Percentiles rank a stretch among this genome's conserved stretches.
phyloP scores from a whole-genome alignment of 1,140 invertebrate species.

The Scaptomyza pallida region DNA sequence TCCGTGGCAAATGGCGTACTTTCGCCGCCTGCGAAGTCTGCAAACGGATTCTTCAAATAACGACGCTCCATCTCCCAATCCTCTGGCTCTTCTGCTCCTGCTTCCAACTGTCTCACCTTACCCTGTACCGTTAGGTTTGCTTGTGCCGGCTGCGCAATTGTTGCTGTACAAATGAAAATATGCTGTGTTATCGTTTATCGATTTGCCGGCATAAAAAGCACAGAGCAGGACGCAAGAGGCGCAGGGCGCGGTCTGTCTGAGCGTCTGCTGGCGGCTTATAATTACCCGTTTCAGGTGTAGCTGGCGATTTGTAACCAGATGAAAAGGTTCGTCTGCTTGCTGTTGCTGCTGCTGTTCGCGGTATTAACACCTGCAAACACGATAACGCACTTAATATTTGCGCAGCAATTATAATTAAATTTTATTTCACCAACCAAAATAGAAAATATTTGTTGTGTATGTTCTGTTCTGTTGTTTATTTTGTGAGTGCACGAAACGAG shows the following conservation, averaged over 20 bases:
- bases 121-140: slow-evolving; percentile 13
- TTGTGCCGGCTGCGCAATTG: slow-evolving; percentile 18
- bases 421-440: slow-evolving; percentile 13
- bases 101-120: background rate
- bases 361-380: slow-evolving; percentile 22
- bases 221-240: background rate
- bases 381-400: slow-evolving; percentile 3
- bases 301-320: slow-evolving; percentile 16
- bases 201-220: slow-evolving; percentile 26
- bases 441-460: background rate
- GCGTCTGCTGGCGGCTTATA: slow-evolving; percentile 3
- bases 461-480: slow-evolving; percentile 3
- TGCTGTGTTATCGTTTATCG: slow-evolving; percentile 24
- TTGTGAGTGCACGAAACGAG: background rate
- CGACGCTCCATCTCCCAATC: slow-evolving; percentile 70
- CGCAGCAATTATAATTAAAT: slow-evolving; percentile 3
- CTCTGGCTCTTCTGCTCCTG: slow-evolving; percentile 9
- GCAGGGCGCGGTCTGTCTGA: slow-evolving; percentile 46
- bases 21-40: slow-evolving; percentile 65
- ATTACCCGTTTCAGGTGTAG: slow-evolving; percentile 59
- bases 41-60: slow-evolving; percentile 76
- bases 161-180: background rate
- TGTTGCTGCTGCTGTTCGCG: background rate
- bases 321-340: slow-evolving; percentile 27
- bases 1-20: slow-evolving; percentile 69